phyloP scores from a whole-genome alignment of 2,888 invertebrate genomes.

The Biston stratarius region DNA sequence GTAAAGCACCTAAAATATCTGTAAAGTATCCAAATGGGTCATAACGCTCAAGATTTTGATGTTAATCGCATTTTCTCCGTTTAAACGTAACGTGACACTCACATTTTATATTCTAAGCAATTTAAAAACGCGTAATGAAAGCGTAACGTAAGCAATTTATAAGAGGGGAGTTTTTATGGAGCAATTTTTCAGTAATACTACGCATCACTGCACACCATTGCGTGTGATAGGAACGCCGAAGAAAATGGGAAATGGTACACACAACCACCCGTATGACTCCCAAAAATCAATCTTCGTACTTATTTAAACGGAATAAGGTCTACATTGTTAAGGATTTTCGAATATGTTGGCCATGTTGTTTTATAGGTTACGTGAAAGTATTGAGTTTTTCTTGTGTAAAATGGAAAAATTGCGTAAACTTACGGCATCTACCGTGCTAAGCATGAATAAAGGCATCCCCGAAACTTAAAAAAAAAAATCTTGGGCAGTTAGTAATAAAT shows the following conservation, averaged over 20 bases:
- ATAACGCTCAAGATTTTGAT: conserved; percentile 31
- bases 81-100: conserved; percentile 29
- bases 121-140: conserved; percentile 51
- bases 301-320: conserved; percentile 26
- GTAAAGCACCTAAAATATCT: conserved; percentile 8
- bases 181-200: conserved; percentile 70
- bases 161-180: conserved; percentile 62
- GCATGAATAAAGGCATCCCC: background rate
- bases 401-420: conserved; percentile 16
- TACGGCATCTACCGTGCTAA: background rate
- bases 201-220: conserved; percentile 68
- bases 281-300: conserved; percentile 13
- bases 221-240: conserved; percentile 54
- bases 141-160: conserved; percentile 58
- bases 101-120: conserved; percentile 45
- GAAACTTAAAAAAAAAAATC: background rate
- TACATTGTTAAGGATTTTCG: background rate
- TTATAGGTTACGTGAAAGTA: conserved; percentile 16
- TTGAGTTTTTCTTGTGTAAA: conserved; percentile 21
- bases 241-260: conserved; percentile 41
- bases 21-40: conserved; percentile 11
- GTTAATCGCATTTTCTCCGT: conserved; percentile 27
- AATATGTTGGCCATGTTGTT: conserved; percentile 16
- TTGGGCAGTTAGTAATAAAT: background rate
- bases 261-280: conserved; percentile 14